Conservation (phyloP, 2,888 invertebrate species). For the Euplagia quadripunctaria region DNA sequence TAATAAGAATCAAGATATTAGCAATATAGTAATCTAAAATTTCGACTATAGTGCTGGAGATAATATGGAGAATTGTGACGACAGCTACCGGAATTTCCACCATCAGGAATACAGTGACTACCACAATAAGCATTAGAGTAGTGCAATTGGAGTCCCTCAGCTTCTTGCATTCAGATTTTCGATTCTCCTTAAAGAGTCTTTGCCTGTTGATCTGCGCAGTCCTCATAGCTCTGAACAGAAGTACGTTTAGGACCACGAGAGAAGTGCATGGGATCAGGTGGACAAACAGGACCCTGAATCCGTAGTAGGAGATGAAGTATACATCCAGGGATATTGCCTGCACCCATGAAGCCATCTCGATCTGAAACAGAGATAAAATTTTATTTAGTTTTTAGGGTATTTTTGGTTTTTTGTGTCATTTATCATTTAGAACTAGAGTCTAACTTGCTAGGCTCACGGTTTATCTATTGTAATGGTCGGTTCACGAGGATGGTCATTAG, state of each 20-base stretch:
- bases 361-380: constrained; percentile 64
- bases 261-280: constrained; percentile 96
- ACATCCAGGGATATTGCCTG: constrained; percentile 89
- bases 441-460: too few species aligned
- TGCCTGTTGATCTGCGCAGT: constrained; percentile 93
- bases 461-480: too few species aligned
- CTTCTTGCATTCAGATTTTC: constrained; percentile 93
- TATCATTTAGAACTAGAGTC: too few species aligned
- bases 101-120: constrained; percentile 93
- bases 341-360: constrained; percentile 91
- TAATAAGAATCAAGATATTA: constrained; percentile 92
- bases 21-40: constrained; percentile 93
- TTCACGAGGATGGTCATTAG: too few species aligned
- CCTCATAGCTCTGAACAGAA: constrained; percentile 95
- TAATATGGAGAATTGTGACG: constrained; percentile 94
- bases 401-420: not conserved
- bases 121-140: constrained; percentile 95
- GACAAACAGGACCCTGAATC: constrained; percentile 96
- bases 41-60: constrained; percentile 91
- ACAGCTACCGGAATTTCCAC: constrained; percentile 95
- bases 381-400: not conserved
- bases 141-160: constrained; percentile 94
- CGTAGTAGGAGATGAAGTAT: constrained; percentile 94
- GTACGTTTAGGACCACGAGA: constrained; percentile 95
- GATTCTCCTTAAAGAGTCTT: constrained; percentile 91